Evolutionary conservation across 2,113 vertebrate species (phyloP).

Genomic region (Manacus vitellinus): DNA sequence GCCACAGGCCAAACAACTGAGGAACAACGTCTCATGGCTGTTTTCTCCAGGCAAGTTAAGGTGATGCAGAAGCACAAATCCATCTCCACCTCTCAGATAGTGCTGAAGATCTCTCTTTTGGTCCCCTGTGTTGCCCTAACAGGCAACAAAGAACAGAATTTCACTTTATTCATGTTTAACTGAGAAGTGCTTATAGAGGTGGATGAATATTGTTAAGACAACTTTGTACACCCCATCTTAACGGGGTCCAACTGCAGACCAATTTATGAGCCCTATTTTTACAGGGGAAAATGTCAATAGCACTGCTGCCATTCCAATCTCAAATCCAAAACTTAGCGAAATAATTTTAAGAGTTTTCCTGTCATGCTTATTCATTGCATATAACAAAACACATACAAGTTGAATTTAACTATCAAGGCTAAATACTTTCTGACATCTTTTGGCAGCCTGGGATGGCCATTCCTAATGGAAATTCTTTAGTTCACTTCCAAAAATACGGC

Average conservation of each 20-base stretch:
- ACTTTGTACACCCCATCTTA: neutral
- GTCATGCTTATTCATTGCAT: neutral
- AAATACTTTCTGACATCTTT: neutral
- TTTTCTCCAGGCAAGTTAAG: neutral
- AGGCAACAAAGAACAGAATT: neutral
- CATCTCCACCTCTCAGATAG: neutral
- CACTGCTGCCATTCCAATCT: neutral
- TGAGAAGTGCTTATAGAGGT: neutral
- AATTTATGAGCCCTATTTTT: neutral
- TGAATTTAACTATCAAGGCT: neutral
- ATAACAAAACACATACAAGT: neutral
- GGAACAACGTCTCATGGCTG: rapidly evolving
- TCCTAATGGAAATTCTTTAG: neutral
- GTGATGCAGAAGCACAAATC: neutral
- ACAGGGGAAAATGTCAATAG: neutral
- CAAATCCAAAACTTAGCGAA: neutral
- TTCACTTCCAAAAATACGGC: neutral
- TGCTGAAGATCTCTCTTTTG: neutral
- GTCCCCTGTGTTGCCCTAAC: neutral
- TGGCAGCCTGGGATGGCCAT: neutral
- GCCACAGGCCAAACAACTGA: neutral
- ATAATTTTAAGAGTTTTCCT: neutral
- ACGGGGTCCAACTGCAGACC: neutral
- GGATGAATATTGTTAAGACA: neutral
- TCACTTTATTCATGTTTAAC: neutral